A percentile compares a stretch with the other conserved stretches of the same genome.
Conservation (phyloP, 2,113 vertebrate species). For the Brevimyrus niger region DNA sequence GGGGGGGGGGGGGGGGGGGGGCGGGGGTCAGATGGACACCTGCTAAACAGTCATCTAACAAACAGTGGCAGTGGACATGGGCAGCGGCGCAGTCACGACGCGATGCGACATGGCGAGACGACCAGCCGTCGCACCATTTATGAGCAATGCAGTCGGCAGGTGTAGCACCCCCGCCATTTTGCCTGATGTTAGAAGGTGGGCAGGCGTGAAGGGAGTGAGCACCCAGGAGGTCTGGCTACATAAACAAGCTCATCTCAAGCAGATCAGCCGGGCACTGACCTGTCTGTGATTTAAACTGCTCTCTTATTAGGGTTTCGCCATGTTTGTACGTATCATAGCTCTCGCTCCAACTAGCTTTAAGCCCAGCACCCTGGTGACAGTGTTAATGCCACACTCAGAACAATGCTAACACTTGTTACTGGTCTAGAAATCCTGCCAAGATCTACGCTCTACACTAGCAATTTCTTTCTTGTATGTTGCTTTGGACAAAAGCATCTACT, state of each 20-base stretch:
- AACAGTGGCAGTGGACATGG: neutral
- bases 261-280: neutral
- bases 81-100: neutral
- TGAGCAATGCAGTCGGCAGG: neutral
- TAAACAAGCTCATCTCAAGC: neutral
- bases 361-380: neutral
- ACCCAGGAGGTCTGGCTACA: neutral
- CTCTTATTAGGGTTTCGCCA: neutral
- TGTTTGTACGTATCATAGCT: neutral
- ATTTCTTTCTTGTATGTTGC: neutral
- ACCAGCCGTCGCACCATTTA: neutral
- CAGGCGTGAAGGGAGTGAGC: neutral
- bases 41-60: neutral
- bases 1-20: no score
- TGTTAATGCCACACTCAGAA: neutral
- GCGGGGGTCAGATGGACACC: no score
- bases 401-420: neutral
- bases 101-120: neutral
- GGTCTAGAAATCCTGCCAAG: neutral
- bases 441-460: neutral
- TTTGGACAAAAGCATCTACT: neutral
- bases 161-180: neutral
- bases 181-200: neutral
- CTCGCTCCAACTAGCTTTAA: neutral
- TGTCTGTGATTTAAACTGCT: neutral